A percentile compares a stretch with the other conserved stretches of the same genome.
Evolutionary conservation across 2,113 vertebrate genomes (phyloP).

Genomic region (Toxotes jaculatrix): DNA sequence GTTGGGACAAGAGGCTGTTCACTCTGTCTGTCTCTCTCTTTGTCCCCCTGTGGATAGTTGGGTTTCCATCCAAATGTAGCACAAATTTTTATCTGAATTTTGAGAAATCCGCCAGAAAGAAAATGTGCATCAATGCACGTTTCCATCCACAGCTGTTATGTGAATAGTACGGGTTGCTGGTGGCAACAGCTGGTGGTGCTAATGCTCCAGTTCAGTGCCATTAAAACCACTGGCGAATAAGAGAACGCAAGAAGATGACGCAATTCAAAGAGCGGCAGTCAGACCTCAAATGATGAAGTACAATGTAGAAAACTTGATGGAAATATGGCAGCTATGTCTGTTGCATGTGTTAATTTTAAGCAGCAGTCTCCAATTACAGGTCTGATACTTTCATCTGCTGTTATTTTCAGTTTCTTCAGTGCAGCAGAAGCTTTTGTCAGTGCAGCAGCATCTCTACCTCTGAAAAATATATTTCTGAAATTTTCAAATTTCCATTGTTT

Average conservation of each 20-base stretch:
- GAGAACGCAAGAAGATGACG: background rate
- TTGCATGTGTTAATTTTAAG: background rate
- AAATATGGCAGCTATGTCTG: background rate
- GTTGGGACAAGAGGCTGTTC: constrained; percentile 3
- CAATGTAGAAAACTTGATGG: background rate
- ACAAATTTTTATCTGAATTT: background rate
- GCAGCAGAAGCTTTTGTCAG: too few relatives aligned
- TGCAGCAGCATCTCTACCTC: background rate
- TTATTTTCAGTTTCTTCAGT: too few relatives aligned
- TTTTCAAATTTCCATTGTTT: too few relatives aligned
- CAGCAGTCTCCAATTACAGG: background rate
- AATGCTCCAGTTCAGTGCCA: background rate
- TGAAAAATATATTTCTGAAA: background rate
- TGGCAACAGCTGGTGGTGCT: background rate
- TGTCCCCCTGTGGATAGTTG: background rate
- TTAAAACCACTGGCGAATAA: background rate
- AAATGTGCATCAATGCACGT: background rate
- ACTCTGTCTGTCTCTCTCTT: background rate
- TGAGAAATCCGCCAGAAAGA: background rate
- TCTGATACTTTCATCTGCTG: too few relatives aligned
- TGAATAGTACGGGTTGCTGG: background rate
- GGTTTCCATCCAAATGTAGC: background rate
- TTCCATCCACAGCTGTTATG: background rate
- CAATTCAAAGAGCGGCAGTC: background rate
- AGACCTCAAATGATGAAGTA: background rate